Base-by-base conservation (phyloP, 1,140 invertebrate genomes). In the Cotesia vestalis region DNA sequence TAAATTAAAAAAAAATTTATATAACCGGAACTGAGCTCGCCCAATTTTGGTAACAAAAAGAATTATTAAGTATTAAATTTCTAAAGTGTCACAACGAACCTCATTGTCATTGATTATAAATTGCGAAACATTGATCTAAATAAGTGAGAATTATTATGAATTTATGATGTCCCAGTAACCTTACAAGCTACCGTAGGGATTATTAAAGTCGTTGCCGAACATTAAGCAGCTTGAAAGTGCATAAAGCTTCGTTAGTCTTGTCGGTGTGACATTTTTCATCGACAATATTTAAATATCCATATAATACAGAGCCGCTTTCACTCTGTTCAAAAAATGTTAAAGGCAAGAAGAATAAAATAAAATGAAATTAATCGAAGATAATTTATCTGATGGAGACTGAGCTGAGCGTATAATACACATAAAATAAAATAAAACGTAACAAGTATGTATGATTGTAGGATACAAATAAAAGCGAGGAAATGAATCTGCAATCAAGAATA, bases 31-130 rank as follows among this genome's bases (percentile, higher is more conserved):
- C 27, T 1, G 27, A 27, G 27, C 27, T 27, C 27, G 27, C 27
- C 27, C 27, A 27, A 27, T 27, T 27, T 27, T 27, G 27, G 27
- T 27, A 46, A 8, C 0, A 46, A 9, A 11, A 46, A 46, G 3
- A 46, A 9, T 46, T 46, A 11, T 46, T 46, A 46, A 11, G 40
- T 27, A 46, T 46, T 46, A 46, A 46, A 46, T 46, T 46, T 46
- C 40, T 46, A 6, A 46, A 46, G 40, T 55, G 52, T 68, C 46
- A 68, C 40, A 27, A 52, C 20, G 27, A 53, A 38, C 57, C 66
- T 68, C 14, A 52, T 55, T 68, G 52, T 68, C 14, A 52, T 55
- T 68, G 52, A 35, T 68, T 68, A 68, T 55, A 57, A n/a, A 36
- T 34, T 52, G 3, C 40, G 14, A 38, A 57, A 38, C 34, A 4